A percentile compares a stretch with the other conserved stretches of the same genome.
Evolutionary conservation across 2,113 vertebrate species (phyloP).

Genomic region (Corythaixoides concolor): DNA sequence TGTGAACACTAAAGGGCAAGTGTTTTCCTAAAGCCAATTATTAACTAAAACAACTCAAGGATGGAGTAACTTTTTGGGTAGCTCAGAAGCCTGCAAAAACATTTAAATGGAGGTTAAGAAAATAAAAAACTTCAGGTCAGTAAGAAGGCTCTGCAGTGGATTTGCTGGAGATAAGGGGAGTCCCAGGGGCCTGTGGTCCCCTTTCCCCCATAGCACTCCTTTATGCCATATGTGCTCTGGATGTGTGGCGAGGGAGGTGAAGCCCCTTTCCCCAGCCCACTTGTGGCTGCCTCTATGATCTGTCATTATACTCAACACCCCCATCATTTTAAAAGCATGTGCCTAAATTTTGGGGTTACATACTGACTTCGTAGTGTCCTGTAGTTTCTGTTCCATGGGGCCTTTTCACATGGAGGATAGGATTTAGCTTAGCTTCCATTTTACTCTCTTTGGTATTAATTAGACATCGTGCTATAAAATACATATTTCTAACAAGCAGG

Average conservation of each 20-base stretch:
- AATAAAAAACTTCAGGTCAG: background rate
- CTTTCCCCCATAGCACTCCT: background rate
- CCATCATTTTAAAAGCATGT: background rate
- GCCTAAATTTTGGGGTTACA: background rate
- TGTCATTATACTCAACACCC: background rate
- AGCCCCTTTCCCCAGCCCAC: background rate
- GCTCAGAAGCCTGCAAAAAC: background rate
- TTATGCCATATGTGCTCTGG: accelerated
- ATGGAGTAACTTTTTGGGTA: background rate
- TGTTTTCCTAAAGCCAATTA: background rate
- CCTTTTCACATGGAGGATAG: accelerated
- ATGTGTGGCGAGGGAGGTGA: background rate
- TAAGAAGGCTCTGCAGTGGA: background rate
- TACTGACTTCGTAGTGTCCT: background rate
- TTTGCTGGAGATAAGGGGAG: background rate
- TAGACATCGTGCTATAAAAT: background rate
- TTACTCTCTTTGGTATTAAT: background rate
- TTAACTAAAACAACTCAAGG: background rate
- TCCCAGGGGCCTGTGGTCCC: accelerated
- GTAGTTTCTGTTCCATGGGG: background rate
- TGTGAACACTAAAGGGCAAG: background rate
- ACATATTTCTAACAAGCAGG: background rate
- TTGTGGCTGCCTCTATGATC: background rate
- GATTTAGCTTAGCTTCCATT: background rate
- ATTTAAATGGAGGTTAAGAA: background rate